These are phyloP conservation scores for Rhizoglyphus robini DNA, from an alignment of 1,140 invertebrate species.

Conservation along the genomic window DNA sequence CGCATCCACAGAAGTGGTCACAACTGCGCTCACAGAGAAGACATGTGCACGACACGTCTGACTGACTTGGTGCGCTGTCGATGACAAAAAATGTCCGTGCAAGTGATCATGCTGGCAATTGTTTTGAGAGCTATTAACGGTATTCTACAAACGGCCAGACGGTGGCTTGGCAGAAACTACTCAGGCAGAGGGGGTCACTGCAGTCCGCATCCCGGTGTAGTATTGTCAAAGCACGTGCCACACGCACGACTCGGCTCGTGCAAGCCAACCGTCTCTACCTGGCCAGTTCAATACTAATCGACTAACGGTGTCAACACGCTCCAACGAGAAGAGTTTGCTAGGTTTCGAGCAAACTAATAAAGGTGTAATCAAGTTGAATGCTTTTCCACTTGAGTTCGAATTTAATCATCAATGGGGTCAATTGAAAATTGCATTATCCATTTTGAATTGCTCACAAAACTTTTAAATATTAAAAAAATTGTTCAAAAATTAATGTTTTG, in stretches of 20 bases:
- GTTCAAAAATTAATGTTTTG: neutral
- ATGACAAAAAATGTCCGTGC: neutral
- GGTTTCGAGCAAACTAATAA: neutral
- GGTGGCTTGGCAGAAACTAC: no score
- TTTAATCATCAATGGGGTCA: neutral
- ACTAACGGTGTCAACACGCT: no score
- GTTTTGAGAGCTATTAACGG: neutral
- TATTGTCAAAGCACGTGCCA: no score
- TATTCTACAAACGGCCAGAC: no score
- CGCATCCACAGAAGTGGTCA: neutral
- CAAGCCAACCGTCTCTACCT: neutral
- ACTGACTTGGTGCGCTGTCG: no score
- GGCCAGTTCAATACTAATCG: no score
- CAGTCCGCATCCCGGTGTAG: no score
- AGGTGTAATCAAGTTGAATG: neutral
- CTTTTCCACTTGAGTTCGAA: neutral
- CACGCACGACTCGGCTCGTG: no score
- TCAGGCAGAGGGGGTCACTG: no score
- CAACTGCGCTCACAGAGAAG: no score
- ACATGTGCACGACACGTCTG: neutral
- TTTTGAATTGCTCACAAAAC: neutral
- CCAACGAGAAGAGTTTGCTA: neutral
- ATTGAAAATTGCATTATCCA: neutral
- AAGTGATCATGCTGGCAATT: neutral
- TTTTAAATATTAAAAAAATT: neutral